Evolutionary conservation across 2,113 vertebrate genomes (phyloP).

Genomic region (Xiphophorus hellerii): DNA sequence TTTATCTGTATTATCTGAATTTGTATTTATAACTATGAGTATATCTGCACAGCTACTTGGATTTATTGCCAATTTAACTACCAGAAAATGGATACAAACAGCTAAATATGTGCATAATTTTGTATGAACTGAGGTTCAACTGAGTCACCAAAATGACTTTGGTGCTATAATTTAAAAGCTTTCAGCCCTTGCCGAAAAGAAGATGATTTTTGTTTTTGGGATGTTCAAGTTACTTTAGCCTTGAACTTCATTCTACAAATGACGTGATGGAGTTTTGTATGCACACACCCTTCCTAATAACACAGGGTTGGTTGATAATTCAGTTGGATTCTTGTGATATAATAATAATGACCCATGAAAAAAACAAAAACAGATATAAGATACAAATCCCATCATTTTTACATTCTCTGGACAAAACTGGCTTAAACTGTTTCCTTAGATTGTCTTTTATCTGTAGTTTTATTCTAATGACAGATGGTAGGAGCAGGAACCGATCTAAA

Average conservation of each 20-base stretch:
- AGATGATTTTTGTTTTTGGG: background rate
- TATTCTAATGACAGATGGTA: background rate
- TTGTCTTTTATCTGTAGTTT: background rate
- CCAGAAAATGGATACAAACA: background rate
- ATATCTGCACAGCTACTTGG: slow-evolving; percentile 1
- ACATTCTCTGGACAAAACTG: background rate
- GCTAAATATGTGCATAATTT: background rate
- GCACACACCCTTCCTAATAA: background rate
- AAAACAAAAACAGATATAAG: slow-evolving; percentile 1
- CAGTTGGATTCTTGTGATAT: background rate
- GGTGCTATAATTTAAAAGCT: background rate
- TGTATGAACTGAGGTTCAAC: background rate
- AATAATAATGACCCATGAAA: background rate
- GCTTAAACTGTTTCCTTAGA: background rate
- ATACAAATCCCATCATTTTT: background rate
- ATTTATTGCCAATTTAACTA: background rate
- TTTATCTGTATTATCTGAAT: background rate
- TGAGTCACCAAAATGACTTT: background rate
- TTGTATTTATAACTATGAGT: slow-evolving; percentile 32
- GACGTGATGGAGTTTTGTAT: background rate
- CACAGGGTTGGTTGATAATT: background rate
- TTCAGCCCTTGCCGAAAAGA: background rate
- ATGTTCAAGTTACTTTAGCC: background rate
- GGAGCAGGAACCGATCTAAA: background rate
- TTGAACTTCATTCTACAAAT: slow-evolving; percentile 12